Conservation (phyloP, 2,113 vertebrate species). For the Corydoras maculifer region DNA sequence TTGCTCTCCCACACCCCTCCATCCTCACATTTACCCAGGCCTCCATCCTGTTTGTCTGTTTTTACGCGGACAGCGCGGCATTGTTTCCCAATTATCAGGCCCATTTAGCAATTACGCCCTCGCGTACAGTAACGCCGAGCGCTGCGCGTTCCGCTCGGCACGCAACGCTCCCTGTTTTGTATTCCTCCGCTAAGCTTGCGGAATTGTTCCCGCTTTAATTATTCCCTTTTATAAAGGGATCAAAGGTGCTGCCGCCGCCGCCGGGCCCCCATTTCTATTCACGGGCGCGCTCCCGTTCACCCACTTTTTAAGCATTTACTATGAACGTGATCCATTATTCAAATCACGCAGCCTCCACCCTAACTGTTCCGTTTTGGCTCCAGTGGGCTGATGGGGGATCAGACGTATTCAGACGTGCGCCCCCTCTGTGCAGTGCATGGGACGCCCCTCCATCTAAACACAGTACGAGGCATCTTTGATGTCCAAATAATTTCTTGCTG, state of each 20-base stretch:
- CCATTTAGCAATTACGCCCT: constrained; percentile 44
- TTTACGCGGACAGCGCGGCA: constrained; percentile 28
- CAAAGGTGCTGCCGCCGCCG: constrained; percentile 62
- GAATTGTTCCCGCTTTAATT: constrained; percentile 71
- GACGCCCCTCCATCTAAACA: too few species aligned
- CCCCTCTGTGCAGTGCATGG: constrained; percentile 11
- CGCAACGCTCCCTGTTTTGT: constrained; percentile 52
- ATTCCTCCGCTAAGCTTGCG: constrained; percentile 57
- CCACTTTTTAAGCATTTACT: constrained; percentile 29
- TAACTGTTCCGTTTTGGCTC: constrained; percentile 39
- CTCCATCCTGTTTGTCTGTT: constrained; percentile 38
- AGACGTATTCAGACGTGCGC: constrained; percentile 1
- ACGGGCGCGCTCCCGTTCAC: constrained; percentile 21
- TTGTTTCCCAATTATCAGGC: constrained; percentile 42
- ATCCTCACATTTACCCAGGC: neutral
- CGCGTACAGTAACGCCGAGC: constrained; percentile 33
- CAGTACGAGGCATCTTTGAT: too few species aligned
- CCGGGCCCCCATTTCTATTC: constrained; percentile 59
- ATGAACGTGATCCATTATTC: constrained; percentile 44
- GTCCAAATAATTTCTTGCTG: too few species aligned
- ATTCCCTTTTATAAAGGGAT: constrained; percentile 74
- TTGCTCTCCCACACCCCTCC: neutral
- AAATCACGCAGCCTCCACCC: constrained; percentile 23
- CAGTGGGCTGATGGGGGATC: neutral
- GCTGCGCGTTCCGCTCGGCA: constrained; percentile 43